Evolutionary conservation across 2,888 invertebrate species (phyloP).

Genomic region (Leptinotarsa rubiginosa): DNA sequence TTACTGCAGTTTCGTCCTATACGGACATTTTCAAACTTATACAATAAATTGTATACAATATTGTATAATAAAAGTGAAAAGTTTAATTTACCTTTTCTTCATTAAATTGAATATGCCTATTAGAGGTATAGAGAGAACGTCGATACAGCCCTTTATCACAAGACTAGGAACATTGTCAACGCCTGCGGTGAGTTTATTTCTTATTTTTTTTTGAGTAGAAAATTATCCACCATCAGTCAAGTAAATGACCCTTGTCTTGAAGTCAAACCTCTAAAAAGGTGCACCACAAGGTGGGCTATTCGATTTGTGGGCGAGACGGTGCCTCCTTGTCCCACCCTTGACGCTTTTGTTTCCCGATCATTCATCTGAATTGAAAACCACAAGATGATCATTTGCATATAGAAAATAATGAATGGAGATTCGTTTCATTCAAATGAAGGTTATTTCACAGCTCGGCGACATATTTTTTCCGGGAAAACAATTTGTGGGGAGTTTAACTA

Average conservation of each 20-base stretch:
- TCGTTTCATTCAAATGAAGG: not conserved
- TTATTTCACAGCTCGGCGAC: not conserved
- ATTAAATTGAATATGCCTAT: too few relatives aligned
- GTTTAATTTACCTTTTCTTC: too few relatives aligned
- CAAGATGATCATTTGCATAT: slow-evolving; percentile 12
- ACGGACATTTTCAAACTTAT: too few relatives aligned
- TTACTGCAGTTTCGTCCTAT: too few relatives aligned
- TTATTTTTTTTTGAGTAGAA: too few relatives aligned
- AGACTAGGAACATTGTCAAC: too few relatives aligned
- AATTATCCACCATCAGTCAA: not conserved
- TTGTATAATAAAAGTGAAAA: too few relatives aligned
- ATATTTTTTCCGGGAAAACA: not conserved
- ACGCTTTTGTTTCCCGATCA: slow-evolving; percentile 18
- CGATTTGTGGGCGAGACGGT: slow-evolving; percentile 10
- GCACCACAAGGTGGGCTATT: slow-evolving; percentile 13
- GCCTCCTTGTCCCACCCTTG: slow-evolving; percentile 4
- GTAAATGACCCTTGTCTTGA: not conserved
- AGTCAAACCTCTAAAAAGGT: not conserved
- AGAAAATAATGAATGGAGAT: not conserved
- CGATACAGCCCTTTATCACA: too few relatives aligned
- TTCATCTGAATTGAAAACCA: slow-evolving; percentile 15
- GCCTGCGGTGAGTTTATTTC: too few relatives aligned
- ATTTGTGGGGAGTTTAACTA: not conserved
- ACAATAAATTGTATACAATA: too few relatives aligned
- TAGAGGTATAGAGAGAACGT: too few relatives aligned